Evolutionary conservation across 2,113 vertebrate species (phyloP).

Genomic region (Sebastes fasciatus): DNA sequence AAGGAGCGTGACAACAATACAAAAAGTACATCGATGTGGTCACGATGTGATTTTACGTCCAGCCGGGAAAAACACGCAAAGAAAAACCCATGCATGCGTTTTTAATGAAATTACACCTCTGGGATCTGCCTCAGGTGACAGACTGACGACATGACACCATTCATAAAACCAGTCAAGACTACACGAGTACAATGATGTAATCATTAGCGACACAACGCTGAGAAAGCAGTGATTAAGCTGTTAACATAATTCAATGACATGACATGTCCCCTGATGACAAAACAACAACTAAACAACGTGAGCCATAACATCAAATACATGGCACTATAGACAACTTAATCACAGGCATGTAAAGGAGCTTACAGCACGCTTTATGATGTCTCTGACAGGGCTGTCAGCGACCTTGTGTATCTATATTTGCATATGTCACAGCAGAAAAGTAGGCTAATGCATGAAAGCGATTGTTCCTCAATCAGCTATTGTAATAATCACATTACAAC

Average conservation of each 20-base stretch:
- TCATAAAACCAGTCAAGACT: not conserved
- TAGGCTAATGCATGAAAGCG: no score
- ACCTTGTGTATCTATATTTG: not conserved
- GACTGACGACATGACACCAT: not conserved
- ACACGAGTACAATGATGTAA: not conserved
- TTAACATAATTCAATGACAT: constrained; percentile 19
- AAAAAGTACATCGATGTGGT: not conserved
- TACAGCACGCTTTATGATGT: not conserved
- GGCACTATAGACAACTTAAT: constrained; percentile 16
- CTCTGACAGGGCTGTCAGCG: not conserved
- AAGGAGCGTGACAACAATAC: not conserved
- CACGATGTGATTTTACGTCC: not conserved
- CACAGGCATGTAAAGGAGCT: constrained; percentile 3
- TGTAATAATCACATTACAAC: no score
- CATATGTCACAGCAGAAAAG: no score
- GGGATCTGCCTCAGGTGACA: constrained; percentile 22
- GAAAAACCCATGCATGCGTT: not conserved
- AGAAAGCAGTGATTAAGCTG: constrained; percentile 47
- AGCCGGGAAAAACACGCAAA: not conserved
- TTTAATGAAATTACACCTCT: constrained; percentile 8
- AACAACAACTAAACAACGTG: not conserved
- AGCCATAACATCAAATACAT: constrained; percentile 1
- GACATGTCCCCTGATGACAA: constrained; percentile 19
- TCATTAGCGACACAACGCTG: not conserved
- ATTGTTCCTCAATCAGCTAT: no score